Evolutionary conservation across 2,797 vertebrate genomes (phyloP), one percentile per base, ranked within the genome.

Genomic region (Enteromius treurensis): DNA sequence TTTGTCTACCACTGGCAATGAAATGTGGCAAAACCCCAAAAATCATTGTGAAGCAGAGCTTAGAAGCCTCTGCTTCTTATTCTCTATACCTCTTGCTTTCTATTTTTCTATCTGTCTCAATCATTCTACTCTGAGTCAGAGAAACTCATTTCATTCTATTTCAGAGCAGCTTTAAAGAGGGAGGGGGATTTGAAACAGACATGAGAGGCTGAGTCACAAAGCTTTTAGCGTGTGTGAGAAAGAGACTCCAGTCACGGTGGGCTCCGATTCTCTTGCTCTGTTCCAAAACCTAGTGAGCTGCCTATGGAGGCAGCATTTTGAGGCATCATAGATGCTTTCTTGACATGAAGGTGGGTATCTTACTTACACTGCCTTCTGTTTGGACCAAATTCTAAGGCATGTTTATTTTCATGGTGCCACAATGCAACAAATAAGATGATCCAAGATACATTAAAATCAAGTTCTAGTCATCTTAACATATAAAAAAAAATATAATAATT

Each of bases 131-230:
- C 49, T 37, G 75, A 83, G 58, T 70, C 67, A 83, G 82, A 78
- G 53, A 78, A 62, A 78, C 53, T 83, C 9, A 78, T 83, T 78
- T 78, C n/a, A 71, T 83, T 83, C 75, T 60, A 62, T 78, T 83
- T 78, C 65, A 83, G 51, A 83, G 65, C 74, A 71, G 75, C 75
- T 83, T 83, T 78, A n/a, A 26, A 83, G 65, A 83, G 65, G 51
- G 65, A 78, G 65, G 75, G 74, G 65, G 82, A 71, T 78, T 77
- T 78, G 53, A 83, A 83, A 83, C 75, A 70, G 64, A 77, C 82
- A 78, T 71, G 55, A 83, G 82, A 70, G 65, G 67, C 75, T 83
- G 75, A 83, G 75, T 83, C 82, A 83, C 82, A 83, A 83, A 83
- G 84, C 82, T 78, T 77, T 83, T 78, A 77, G 67, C 37, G 65